Percentiles rank a stretch among this genome's conserved stretches.
Evolutionary conservation across 1,140 invertebrate genomes (phyloP).

Genomic region (Aphelenchoides fujianensis): DNA sequence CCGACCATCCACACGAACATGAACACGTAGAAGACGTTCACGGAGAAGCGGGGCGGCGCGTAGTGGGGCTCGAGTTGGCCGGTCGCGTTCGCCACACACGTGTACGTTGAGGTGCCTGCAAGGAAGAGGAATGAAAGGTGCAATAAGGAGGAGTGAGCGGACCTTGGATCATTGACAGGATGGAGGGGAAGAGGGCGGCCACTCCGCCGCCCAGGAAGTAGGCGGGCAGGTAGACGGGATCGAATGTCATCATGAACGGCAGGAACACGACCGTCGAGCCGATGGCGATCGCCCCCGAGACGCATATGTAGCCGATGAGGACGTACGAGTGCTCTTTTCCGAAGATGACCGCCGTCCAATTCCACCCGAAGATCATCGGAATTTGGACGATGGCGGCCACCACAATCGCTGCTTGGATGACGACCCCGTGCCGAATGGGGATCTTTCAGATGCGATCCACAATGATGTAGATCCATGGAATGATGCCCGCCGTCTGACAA

Average conservation of each 20-base stretch:
- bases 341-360: slow-evolving; percentile 65
- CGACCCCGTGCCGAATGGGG: slow-evolving; percentile 66
- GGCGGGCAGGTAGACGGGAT: slow-evolving; percentile 71
- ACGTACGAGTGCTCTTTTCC: slow-evolving; percentile 70
- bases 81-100: not conserved
- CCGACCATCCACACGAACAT: not conserved
- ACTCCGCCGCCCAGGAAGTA: slow-evolving; percentile 74
- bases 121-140: not conserved
- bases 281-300: slow-evolving; percentile 79
- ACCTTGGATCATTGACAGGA: slow-evolving; percentile 76
- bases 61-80: not conserved
- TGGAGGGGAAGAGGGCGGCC: slow-evolving; percentile 80
- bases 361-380: slow-evolving; percentile 74
- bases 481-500: slow-evolving; percentile 66
- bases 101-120: not conserved
- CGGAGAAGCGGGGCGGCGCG: not conserved
- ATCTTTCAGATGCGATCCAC: slow-evolving; percentile 64
- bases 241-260: slow-evolving; percentile 79
- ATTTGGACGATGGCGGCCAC: slow-evolving; percentile 71
- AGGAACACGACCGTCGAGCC: slow-evolving; percentile 84
- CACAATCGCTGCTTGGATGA: slow-evolving; percentile 71
- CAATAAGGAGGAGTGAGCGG: too few relatives aligned
- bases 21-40: not conserved
- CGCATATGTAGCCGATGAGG: slow-evolving; percentile 74
- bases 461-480: slow-evolving; percentile 73